phyloP scores from a whole-genome alignment of 2,113 vertebrate genomes.

The Fregata magnificens region DNA sequence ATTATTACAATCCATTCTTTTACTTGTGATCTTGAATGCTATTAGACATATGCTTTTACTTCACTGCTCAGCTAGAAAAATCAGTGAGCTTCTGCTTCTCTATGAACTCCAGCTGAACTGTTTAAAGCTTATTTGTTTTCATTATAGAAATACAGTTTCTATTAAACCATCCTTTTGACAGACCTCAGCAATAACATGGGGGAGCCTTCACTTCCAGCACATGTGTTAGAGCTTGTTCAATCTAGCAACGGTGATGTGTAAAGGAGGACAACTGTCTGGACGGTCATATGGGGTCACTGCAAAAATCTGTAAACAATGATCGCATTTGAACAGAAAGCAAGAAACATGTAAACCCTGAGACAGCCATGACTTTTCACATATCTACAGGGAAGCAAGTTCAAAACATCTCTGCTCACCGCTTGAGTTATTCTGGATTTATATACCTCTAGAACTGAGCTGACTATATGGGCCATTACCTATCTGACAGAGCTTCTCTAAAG shows the following conservation, averaged over 20 bases:
- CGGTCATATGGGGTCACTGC: not conserved
- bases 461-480: not conserved
- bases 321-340: not conserved
- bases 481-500: not conserved
- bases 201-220: not conserved
- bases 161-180: not conserved
- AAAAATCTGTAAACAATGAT: not conserved
- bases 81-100: not conserved
- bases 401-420: not conserved
- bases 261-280: not conserved
- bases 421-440: not conserved
- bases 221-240: not conserved
- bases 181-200: not conserved
- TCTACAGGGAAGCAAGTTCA: not conserved
- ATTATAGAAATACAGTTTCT: not conserved
- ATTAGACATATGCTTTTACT: not conserved
- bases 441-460: not conserved
- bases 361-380: not conserved
- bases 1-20: not conserved
- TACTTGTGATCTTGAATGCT: not conserved
- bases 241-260: not conserved
- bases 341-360: not conserved
- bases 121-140: not conserved
- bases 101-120: not conserved
- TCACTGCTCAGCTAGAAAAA: not conserved